Evolutionary conservation across 2,113 vertebrate species (phyloP), one percentile per base, ranked within the genome.

Genomic region (Barbus barbus): DNA sequence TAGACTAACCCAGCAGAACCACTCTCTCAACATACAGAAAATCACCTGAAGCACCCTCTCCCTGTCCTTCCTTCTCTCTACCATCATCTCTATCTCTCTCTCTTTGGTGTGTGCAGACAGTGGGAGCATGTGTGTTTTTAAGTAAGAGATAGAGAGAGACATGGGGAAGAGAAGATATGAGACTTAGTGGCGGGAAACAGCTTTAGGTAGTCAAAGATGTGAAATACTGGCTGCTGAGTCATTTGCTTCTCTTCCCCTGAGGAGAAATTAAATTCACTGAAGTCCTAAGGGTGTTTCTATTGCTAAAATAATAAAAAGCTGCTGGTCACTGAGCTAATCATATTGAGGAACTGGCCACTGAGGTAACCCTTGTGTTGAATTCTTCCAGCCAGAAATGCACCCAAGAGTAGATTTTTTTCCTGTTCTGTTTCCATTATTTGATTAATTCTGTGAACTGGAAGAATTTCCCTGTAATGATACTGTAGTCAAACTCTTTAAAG

Each of bases 161-260:
- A 81, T 36, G 46, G 46, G 79, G 11, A 71, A 31, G 11, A 16
- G 63, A 33, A 53, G 79, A 71, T 82, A 80, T 65, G 65, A 82
- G 79, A 26, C 65, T 56, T 82, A 71, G 65, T 18, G 78, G 78
- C 16, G 14, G 60, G 63, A 71, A 81, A 71, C 36, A 26, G 28
- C 79, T 82, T 56, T 26, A 56, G 79, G 61, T 24, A 24, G 46
- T 71, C 13, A 80, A 65, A 80, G 63, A 78, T 78, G 31, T 78
- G 75, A 69, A 81, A 81, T 28, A 51, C 2, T 6, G 18, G 46
- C 63, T 71, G 46, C 63, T 36, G 79, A 38, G 79, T 65, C 28
- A 11, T 20, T 46, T 16, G 41, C 58, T 48, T 67, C 78, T 51
- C 65, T 53, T 71, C 26, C 65, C 46, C 65, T 3, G 22, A 38